phyloP scores from a whole-genome alignment of 2,797 vertebrate species.

The Toxotes lorentzi region DNA sequence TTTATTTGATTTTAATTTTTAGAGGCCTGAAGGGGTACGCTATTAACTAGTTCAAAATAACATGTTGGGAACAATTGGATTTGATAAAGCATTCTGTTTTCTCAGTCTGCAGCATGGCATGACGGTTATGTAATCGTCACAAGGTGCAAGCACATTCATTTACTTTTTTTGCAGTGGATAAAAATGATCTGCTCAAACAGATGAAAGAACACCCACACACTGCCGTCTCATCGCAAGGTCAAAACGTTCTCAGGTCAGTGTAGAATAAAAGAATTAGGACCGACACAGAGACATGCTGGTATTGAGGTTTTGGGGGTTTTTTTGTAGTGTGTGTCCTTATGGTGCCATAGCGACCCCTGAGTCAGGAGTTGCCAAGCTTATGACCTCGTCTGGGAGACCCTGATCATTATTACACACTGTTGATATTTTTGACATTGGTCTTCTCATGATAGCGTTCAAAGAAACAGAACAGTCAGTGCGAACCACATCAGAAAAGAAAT shows the following conservation, averaged over 20 bases:
- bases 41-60: not conserved
- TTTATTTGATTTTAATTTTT: not conserved
- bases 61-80: not conserved
- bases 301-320: not conserved
- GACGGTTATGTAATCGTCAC: constrained; percentile 11
- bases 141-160: not conserved
- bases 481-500: not conserved
- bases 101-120: not conserved
- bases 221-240: not conserved
- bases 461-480: not conserved
- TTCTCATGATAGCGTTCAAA: not conserved
- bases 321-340: not conserved
- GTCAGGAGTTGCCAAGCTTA: not conserved
- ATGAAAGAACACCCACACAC: not conserved
- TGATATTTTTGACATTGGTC: not conserved
- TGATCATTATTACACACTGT: not conserved
- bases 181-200: not conserved
- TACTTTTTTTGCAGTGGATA: constrained; percentile 9
- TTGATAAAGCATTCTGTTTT: not conserved
- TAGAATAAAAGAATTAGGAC: not conserved
- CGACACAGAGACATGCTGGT: not conserved
- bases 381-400: not conserved
- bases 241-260: not conserved
- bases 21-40: not conserved
- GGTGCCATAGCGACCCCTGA: not conserved